These are phyloP conservation scores for Eristalis arbustorum DNA, from an alignment of 2,888 invertebrate genomes.

Conservation along the genomic window DNA sequence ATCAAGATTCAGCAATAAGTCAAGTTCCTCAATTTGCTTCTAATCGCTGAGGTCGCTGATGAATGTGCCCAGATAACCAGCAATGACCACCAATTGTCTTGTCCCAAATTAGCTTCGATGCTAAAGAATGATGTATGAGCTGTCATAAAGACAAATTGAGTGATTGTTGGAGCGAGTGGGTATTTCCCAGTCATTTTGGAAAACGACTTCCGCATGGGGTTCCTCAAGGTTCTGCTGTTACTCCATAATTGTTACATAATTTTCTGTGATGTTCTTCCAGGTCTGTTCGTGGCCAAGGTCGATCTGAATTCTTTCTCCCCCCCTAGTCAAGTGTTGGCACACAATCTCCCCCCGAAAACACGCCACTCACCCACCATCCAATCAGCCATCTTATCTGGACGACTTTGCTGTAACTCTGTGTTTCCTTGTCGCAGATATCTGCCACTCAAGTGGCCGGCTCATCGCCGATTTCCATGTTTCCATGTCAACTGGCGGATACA, in stretches of 20 bases:
- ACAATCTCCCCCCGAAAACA: no score
- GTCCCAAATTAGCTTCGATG: background rate
- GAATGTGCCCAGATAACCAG: background rate
- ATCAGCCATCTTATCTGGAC: background rate
- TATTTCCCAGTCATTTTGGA: background rate
- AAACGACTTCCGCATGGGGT: no score
- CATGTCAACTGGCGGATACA: background rate
- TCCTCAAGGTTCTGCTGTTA: no score
- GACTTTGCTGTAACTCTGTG: background rate
- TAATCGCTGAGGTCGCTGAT: background rate
- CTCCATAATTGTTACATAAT: no score
- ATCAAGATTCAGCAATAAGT: no score
- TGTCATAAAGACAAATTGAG: background rate
- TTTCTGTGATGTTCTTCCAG: no score
- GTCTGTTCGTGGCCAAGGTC: no score
- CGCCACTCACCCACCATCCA: no score
- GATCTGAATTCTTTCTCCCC: no score
- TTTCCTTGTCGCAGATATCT: background rate
- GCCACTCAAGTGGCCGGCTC: background rate
- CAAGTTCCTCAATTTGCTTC: background rate
- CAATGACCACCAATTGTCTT: background rate
- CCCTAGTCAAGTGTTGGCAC: no score
- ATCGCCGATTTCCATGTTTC: background rate
- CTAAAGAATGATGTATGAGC: background rate
- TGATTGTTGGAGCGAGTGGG: background rate